phyloP scores from a whole-genome alignment of 2,113 vertebrate species.

The Emydura subglobosa region DNA sequence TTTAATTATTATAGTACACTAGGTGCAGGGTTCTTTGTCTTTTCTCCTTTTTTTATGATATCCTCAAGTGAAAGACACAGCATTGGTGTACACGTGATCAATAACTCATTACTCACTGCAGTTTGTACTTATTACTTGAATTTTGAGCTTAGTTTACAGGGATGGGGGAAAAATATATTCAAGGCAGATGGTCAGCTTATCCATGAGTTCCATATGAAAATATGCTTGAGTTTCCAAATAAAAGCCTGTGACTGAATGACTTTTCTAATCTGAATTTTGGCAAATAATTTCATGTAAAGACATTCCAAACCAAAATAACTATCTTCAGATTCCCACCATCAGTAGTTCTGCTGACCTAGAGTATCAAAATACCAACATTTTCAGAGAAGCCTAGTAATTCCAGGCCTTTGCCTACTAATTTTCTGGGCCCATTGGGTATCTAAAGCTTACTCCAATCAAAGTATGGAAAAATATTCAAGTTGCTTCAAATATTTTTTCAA shows the following conservation, averaged over 20 bases:
- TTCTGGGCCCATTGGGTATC: neutral
- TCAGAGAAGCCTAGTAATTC: neutral
- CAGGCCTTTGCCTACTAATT: neutral
- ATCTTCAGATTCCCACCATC: neutral
- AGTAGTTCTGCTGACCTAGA: neutral
- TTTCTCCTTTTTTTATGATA: neutral
- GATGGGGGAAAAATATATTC: neutral
- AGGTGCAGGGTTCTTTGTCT: neutral
- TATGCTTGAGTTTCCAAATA: neutral
- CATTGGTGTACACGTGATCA: neutral
- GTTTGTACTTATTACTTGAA: neutral
- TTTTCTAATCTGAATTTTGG: neutral
- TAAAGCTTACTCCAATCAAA: neutral
- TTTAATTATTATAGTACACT: neutral
- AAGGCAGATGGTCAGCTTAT: neutral
- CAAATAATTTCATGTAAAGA: neutral
- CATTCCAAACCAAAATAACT: neutral
- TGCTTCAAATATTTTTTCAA: neutral
- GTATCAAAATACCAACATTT: neutral
- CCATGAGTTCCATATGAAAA: constrained; percentile 19
- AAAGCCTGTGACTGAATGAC: neutral
- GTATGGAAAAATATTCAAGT: neutral
- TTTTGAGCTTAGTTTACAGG: neutral
- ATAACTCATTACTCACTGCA: neutral
- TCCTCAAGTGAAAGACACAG: neutral